Percentiles rank a stretch among this genome's conserved stretches.
Conservation (phyloP, 2,113 vertebrate genomes). For the Camelus dromedarius region DNA sequence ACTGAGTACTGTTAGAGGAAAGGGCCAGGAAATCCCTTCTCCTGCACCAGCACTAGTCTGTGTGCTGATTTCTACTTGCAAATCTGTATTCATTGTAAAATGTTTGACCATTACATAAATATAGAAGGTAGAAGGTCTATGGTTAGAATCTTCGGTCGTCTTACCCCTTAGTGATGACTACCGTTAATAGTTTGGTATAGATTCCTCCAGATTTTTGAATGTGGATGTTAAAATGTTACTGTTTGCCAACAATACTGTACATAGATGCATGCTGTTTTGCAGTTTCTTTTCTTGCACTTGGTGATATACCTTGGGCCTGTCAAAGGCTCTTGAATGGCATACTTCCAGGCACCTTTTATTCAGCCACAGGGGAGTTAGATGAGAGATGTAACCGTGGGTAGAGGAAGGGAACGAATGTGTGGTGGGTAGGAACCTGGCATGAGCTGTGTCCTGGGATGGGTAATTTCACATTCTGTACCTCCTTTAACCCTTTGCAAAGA, state of each 20-base stretch:
- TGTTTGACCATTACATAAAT: not conserved
- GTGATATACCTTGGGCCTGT: not conserved
- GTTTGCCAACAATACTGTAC: not conserved
- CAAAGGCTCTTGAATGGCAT: not conserved
- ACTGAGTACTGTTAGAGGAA: not conserved
- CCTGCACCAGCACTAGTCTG: not conserved
- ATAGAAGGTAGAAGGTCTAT: not conserved
- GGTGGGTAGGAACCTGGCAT: not conserved
- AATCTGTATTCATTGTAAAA: not conserved
- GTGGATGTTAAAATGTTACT: conserved; percentile 22
- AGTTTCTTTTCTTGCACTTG: not conserved
- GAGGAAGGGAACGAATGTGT: not conserved
- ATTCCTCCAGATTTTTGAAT: conserved; percentile 26
- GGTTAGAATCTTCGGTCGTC: not conserved
- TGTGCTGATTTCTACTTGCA: not conserved
- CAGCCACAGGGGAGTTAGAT: not conserved
- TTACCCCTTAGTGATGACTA: not conserved
- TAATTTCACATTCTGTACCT: not conserved
- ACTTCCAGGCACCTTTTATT: not conserved
- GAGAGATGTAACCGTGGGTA: not conserved
- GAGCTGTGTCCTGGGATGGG: not conserved
- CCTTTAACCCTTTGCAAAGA: not conserved
- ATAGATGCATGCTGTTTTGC: not conserved
- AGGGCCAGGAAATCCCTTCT: not conserved
- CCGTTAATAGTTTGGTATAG: not conserved